Base-by-base conservation (phyloP, 2,888 invertebrate genomes). In the Pristionchus fissidentatus region DNA sequence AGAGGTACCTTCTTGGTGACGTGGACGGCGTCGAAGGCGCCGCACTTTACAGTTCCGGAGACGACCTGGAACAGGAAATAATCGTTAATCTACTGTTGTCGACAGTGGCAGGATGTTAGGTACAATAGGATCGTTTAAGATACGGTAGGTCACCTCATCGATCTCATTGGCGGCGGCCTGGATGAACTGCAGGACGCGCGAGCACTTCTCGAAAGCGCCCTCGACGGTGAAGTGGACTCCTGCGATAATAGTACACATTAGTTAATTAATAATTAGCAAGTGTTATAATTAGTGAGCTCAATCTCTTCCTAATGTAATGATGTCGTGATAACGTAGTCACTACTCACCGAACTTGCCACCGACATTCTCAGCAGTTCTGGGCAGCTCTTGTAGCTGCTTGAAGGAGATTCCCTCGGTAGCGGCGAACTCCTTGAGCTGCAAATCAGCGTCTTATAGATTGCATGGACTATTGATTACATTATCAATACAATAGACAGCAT, bases 301-400 rank as follows among this genome's bases (percentile, higher is more conserved):
- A 32, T 62, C 29, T 32, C 15, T 19, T 5, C 29, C 7, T 62
- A 29, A 29, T 29, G 62, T n/a, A 22, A 15, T 60, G 26, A 60
- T 8, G 13, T 22, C 10, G 15, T 46, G 15, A 15, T 46, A 10
- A 46, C 29, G 15, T 32, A 4, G 57, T 22, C 1, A 26, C 13
- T n/a, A n/a, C 80, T 82, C 52, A 82, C 82, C 82, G 52, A 82
- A 82, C 38, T 70, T 66, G 10, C 82, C 82, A 5, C 38, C 70
- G 10, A 82, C 82, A 38, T 82, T 82, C 29, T 82, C 82, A 0
- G 66, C 49, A 13, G 82, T 82, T 19, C 82, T 29, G 1, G 66
- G 66, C 32, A 82, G 35, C 13, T 82, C 32, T 52, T 82, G 82
- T 13, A 82, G 66, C 38, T 66, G 66, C 32, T 46, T 70, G 66